phyloP scores from a whole-genome alignment of 2,113 vertebrate species.

The Macrotis lagotis region DNA sequence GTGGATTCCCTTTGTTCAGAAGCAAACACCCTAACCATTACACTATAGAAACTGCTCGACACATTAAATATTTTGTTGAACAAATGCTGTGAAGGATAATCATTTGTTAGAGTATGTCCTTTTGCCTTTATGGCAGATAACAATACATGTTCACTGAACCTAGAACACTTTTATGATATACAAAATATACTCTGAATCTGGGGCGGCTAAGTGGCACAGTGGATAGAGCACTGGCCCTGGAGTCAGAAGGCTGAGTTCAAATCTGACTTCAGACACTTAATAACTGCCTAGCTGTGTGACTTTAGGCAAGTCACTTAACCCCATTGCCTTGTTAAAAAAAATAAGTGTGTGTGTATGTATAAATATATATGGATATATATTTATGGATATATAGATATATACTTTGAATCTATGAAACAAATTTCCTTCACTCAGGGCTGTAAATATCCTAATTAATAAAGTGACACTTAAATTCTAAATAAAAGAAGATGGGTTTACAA shows the following conservation, averaged over 20 bases:
- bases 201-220: too few relatives aligned
- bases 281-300: too few relatives aligned
- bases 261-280: too few relatives aligned
- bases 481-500: neutral
- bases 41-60: neutral
- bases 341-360: too few relatives aligned
- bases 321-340: too few relatives aligned
- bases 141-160: neutral
- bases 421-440: neutral
- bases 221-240: too few relatives aligned
- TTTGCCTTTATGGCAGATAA: neutral
- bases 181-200: neutral
- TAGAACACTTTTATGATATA: constrained; percentile 19
- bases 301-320: too few relatives aligned
- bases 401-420: neutral
- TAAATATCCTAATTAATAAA: neutral
- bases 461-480: neutral
- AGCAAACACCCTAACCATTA: neutral
- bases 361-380: too few relatives aligned
- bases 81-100: neutral
- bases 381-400: too few relatives aligned
- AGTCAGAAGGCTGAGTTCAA: too few relatives aligned
- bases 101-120: constrained; percentile 4
- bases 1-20: neutral
- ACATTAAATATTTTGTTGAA: neutral